Conservation (phyloP, 1,140 invertebrate genomes). For the Andricus grossulariae region DNA sequence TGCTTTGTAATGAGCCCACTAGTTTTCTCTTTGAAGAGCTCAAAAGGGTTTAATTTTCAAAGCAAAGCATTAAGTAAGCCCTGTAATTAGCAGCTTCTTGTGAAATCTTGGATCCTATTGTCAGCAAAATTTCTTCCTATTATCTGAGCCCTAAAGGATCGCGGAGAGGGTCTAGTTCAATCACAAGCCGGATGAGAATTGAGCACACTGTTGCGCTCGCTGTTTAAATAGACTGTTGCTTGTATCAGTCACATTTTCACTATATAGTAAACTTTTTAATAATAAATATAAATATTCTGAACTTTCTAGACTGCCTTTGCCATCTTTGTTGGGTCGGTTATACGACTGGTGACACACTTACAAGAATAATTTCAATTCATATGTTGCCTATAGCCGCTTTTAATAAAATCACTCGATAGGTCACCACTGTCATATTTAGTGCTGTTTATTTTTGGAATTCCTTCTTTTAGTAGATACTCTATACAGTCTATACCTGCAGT, state of each 20-base stretch:
- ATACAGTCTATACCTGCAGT: not conserved
- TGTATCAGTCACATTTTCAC: slow-evolving; percentile 39
- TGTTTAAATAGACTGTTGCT: slow-evolving; percentile 54
- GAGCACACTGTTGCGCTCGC: slow-evolving; percentile 50
- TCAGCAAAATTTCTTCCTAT: not conserved
- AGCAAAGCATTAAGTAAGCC: not conserved
- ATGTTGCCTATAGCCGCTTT: not conserved
- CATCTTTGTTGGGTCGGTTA: too few relatives aligned
- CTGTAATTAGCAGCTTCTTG: not conserved
- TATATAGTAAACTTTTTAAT: not conserved
- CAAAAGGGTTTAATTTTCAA: not conserved
- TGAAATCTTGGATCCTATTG: not conserved
- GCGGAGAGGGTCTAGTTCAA: not conserved
- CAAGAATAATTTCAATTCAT: not conserved
- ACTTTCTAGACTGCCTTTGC: not conserved
- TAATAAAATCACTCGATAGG: not conserved
- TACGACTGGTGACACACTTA: too few relatives aligned
- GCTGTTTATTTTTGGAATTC: not conserved
- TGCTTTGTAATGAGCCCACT: too few relatives aligned
- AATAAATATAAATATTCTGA: not conserved
- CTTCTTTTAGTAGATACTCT: not conserved
- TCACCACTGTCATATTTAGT: slow-evolving; percentile 12
- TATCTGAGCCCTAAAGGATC: not conserved
- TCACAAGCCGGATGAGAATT: slow-evolving; percentile 10
- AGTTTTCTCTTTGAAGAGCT: too few relatives aligned